Evolutionary conservation across 2,888 invertebrate genomes (phyloP).

Genomic region (Oconnorella tubifera): DNA sequence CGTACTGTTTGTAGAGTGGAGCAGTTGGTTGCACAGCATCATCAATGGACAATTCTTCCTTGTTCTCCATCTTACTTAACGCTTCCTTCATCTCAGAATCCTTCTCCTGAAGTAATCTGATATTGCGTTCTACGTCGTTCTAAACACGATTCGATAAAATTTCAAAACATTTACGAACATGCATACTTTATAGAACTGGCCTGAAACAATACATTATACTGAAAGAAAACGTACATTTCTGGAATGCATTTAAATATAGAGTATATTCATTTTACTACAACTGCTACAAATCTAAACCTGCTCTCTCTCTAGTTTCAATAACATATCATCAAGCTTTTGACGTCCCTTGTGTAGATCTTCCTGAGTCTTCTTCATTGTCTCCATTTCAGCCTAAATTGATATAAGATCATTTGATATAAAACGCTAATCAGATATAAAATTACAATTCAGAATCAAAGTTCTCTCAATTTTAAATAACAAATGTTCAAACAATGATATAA

Average conservation of each 20-base stretch:
- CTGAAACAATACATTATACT: too few relatives aligned
- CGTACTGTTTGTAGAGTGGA: conserved; percentile 88
- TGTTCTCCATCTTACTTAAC: conserved; percentile 45
- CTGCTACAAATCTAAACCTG: background rate
- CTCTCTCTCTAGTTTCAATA: conserved; percentile 62
- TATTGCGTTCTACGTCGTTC: conserved; percentile 78
- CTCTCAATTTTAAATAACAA: too few relatives aligned
- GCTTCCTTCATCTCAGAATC: conserved; percentile 48
- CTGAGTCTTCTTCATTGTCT: conserved; percentile 52
- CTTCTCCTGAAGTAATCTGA: conserved; percentile 72
- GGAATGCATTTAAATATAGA: too few relatives aligned
- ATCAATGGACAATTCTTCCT: conserved; percentile 70
- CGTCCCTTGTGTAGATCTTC: conserved; percentile 66
- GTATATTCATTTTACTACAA: too few relatives aligned
- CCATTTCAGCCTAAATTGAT: conserved; percentile 54
- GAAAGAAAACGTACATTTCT: too few relatives aligned
- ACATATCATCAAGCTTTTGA: conserved; percentile 73
- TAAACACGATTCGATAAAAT: conserved; percentile 49
- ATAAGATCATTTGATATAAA: background rate
- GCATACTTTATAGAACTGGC: too few relatives aligned
- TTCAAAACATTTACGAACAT: too few relatives aligned
- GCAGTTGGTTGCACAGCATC: conserved; percentile 95
- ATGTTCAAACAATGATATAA: too few relatives aligned
- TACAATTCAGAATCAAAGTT: too few relatives aligned
- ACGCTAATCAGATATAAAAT: too few relatives aligned